Evolutionary conservation across 2,797 vertebrate genomes (phyloP).

Genomic region (Bothrops alternatus): DNA sequence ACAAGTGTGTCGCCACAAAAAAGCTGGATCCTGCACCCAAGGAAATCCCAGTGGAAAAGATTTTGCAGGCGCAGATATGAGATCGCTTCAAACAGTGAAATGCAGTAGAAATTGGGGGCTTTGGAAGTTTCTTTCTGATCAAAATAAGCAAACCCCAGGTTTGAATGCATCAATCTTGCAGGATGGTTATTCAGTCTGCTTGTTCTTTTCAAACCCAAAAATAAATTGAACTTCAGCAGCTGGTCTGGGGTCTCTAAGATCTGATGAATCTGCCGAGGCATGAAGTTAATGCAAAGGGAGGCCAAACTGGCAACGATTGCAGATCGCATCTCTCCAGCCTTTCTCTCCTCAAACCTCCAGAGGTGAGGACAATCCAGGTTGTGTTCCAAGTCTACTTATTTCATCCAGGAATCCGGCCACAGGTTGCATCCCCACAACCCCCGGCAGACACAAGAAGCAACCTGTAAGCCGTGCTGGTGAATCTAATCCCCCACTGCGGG

Average conservation of each 20-base stretch:
- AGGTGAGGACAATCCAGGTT: neutral
- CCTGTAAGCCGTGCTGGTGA: conserved; percentile 53
- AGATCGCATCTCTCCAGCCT: neutral
- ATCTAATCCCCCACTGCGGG: conserved; percentile 59
- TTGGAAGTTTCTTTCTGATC: neutral
- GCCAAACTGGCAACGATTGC: neutral
- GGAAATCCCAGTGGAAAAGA: too few relatives aligned
- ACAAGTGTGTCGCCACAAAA: neutral
- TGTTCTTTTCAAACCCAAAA: neutral
- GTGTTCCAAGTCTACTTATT: conserved; percentile 3
- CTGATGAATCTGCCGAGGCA: neutral
- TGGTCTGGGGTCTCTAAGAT: neutral
- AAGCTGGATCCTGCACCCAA: neutral
- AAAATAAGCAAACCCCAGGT: neutral
- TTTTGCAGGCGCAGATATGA: neutral
- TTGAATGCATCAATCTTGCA: neutral
- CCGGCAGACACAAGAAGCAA: conserved; percentile 39
- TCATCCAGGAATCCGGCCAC: conserved; percentile 38
- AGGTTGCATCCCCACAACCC: conserved; percentile 58
- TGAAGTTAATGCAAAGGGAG: neutral
- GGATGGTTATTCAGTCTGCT: neutral
- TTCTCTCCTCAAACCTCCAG: neutral
- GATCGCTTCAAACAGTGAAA: neutral
- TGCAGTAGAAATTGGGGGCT: neutral
- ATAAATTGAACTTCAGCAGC: neutral